Evolutionary conservation across 2,797 vertebrate species (phyloP), one percentile per base, ranked within the genome.

Genomic region (Falco concolor): DNA sequence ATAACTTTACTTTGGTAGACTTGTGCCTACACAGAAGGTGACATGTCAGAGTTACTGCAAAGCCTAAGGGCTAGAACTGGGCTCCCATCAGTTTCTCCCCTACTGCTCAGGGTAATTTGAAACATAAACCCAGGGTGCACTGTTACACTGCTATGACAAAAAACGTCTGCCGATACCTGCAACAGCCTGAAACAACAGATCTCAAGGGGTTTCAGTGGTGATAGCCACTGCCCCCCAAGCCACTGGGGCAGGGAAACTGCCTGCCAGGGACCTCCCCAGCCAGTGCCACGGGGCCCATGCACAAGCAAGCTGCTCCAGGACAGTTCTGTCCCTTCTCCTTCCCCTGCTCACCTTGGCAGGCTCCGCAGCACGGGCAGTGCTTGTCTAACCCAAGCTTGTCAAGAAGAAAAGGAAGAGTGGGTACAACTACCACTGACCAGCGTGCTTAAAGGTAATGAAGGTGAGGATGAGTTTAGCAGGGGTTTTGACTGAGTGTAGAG

Each of bases 261-360:
- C 27, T 47, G 18, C 50, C 40, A 52, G 64, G 53, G 30, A n/a
- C 13, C 8, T 42, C 57, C 52, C 13, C 40, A 76, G 87, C 24
- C 42, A 12, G 44, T 11, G 70, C 52, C 40, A 54, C 0, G 6
- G 13, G 16, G 12, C 8, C 34, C 3, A 4, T 1, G 5, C n/a
- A 27, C 17, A 20, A 9, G 8, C 3, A 8, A 56, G 54, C 24
- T 45, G 36, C 68, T 56, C 56, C 65, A 40, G 69, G 52, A 67
- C 32, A 59, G 0, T 30, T 54, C 59, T 92, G 54, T 22, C 25
- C 44, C 34, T 74, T 36, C n/a, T 56, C 36, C 40, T 47, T 8
- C 32, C 23, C 10, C 11, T 49, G 19, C 38, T 45, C 8, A 0
- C 44, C 67, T 18, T 34, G 49, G 6, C 24, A 38, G 49, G 20